Evolutionary conservation across 1,140 invertebrate genomes (phyloP).

Genomic region (Geopemphigus sp.): DNA sequence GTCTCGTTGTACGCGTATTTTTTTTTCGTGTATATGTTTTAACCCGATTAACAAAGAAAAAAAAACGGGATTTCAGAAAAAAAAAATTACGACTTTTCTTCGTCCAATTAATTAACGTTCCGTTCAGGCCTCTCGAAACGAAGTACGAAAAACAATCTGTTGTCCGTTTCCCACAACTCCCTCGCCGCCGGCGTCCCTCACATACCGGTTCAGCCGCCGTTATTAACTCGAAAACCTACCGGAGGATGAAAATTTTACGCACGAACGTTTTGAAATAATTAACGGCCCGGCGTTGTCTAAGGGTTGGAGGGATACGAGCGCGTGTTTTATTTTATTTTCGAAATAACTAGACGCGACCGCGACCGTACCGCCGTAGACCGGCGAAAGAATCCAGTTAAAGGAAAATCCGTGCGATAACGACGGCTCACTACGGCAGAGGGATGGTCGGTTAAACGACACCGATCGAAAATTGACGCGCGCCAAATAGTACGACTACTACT

Average conservation of each 20-base stretch:
- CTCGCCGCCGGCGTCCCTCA: too few relatives aligned
- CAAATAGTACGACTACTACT: conserved; percentile 2
- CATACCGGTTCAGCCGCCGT: not conserved
- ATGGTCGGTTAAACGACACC: not conserved
- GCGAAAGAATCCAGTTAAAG: too few relatives aligned
- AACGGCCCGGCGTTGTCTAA: not conserved
- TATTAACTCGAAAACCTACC: conserved; percentile 42
- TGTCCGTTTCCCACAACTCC: not conserved
- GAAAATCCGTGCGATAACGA: conserved; percentile 8
- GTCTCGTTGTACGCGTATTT: not conserved
- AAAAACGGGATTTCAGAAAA: not conserved
- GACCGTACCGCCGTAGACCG: too few relatives aligned
- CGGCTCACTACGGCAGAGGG: not conserved
- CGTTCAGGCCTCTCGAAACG: conserved; percentile 42
- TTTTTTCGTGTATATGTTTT: conserved; percentile 30
- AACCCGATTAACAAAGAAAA: conserved; percentile 13
- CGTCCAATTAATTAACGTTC: conserved; percentile 43
- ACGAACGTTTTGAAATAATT: conserved; percentile 49
- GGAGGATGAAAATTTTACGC: conserved; percentile 44
- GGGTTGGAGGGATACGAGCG: not conserved
- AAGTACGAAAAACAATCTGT: conserved; percentile 48
- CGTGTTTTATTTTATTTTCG: not conserved
- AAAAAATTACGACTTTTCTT: conserved; percentile 19
- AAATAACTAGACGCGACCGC: not conserved
- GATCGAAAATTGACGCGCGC: conserved; percentile 14